These are phyloP conservation scores for Plutomurus gul DNA, from an alignment of 1,140 invertebrate species.

Conservation along the genomic window DNA sequence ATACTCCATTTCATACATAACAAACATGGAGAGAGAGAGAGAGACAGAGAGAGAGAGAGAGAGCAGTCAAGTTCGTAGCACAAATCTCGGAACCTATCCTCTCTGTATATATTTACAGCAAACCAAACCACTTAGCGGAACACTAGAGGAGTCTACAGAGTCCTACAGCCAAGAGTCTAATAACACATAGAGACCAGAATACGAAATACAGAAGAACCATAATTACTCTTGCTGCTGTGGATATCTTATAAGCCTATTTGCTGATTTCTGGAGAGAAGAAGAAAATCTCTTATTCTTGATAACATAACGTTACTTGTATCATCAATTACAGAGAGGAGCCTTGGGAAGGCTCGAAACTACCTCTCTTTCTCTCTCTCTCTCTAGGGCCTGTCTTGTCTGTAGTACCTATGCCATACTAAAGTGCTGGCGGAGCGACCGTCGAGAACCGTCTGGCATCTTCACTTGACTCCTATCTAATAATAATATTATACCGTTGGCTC, in stretches of 20 bases:
- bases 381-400: background rate
- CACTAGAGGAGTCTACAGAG: background rate
- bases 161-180: background rate
- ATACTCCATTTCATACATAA: background rate
- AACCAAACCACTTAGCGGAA: too few relatives aligned
- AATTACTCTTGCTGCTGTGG: background rate
- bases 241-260: background rate
- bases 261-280: conserved; percentile 13
- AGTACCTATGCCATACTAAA: too few relatives aligned
- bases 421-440: too few relatives aligned
- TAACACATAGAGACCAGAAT: background rate
- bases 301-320: background rate
- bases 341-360: background rate
- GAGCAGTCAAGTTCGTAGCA: background rate
- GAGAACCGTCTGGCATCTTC: too few relatives aligned
- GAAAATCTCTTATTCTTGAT: background rate
- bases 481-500: too few relatives aligned
- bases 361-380: background rate
- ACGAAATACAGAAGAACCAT: background rate
- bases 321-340: background rate
- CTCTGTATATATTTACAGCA: too few relatives aligned
- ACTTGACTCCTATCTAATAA: too few relatives aligned
- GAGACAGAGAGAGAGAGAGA: too few relatives aligned
- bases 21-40: background rate
- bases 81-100: too few relatives aligned